Percentiles rank a stretch among this genome's conserved stretches.
Evolutionary conservation across 2,888 invertebrate species (phyloP).

Genomic region (Rhyacophila evoluta): DNA sequence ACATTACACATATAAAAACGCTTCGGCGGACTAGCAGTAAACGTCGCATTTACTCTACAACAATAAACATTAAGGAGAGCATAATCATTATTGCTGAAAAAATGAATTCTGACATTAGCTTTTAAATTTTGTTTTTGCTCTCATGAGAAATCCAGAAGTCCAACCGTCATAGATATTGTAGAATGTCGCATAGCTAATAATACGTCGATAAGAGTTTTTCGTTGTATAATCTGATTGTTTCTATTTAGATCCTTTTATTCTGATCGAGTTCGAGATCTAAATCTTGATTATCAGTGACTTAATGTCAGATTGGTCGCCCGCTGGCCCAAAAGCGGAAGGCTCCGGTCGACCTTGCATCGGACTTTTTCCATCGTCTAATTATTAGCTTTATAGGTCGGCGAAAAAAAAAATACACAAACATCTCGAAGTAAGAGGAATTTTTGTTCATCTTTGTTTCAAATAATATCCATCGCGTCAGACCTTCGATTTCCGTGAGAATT

Average conservation of each 20-base stretch:
- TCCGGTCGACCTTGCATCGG: neutral
- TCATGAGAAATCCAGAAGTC: too few relatives aligned
- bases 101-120: too few relatives aligned
- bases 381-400: constrained; percentile 5
- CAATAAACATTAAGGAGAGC: too few relatives aligned
- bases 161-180: too few relatives aligned
- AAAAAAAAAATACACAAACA: neutral
- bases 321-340: neutral
- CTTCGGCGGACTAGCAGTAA: too few relatives aligned
- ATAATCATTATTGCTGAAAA: too few relatives aligned
- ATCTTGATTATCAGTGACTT: neutral
- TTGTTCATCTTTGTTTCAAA: constrained; percentile 16
- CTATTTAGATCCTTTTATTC: neutral
- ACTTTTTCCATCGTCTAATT: neutral
- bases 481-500: constrained; percentile 24
- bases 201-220: neutral
- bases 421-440: constrained; percentile 7
- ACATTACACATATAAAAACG: too few relatives aligned
- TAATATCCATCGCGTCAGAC: neutral
- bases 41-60: too few relatives aligned
- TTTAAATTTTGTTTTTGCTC: too few relatives aligned
- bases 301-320: neutral
- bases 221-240: neutral
- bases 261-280: neutral
- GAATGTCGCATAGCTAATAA: neutral